Conservation (phyloP, 2,888 invertebrate species). For the Dryadula phaetusa region DNA sequence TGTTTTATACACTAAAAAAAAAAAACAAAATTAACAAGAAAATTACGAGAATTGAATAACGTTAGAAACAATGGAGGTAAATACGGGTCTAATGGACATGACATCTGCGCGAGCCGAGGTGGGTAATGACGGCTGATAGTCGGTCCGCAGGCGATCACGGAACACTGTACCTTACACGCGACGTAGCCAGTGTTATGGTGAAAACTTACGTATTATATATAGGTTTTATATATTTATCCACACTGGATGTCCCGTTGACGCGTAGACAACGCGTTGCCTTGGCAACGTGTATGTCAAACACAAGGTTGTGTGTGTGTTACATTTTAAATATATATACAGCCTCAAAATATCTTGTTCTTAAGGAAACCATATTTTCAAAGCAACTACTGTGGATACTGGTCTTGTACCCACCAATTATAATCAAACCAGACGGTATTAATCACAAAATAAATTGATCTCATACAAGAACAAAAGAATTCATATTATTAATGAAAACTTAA, state of each 20-base stretch:
- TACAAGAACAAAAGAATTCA: neutral
- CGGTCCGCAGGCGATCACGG: constrained; percentile 22
- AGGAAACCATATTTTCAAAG: no score
- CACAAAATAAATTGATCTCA: constrained; percentile 8
- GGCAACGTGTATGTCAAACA: no score
- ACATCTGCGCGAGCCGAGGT: constrained; percentile 3
- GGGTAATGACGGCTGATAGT: constrained; percentile 1
- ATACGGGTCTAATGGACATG: constrained; percentile 16
- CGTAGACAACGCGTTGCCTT: no score
- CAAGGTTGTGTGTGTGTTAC: no score
- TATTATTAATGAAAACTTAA: neutral
- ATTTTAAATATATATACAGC: neutral
- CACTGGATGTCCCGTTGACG: no score
- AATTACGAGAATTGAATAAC: constrained; percentile 23
- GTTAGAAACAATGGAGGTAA: constrained; percentile 19
- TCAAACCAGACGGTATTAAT: neutral
- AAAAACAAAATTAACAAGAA: constrained; percentile 1
- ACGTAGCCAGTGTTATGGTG: neutral
- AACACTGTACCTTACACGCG: constrained; percentile 7
- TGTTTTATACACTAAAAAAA: no score
- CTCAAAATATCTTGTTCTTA: no score
- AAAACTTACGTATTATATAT: neutral
- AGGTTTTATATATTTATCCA: no score
- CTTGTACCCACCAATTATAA: no score
- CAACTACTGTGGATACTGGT: no score